phyloP scores from a whole-genome alignment of 2,797 vertebrate species.

The Rhynchotus rufescens region DNA sequence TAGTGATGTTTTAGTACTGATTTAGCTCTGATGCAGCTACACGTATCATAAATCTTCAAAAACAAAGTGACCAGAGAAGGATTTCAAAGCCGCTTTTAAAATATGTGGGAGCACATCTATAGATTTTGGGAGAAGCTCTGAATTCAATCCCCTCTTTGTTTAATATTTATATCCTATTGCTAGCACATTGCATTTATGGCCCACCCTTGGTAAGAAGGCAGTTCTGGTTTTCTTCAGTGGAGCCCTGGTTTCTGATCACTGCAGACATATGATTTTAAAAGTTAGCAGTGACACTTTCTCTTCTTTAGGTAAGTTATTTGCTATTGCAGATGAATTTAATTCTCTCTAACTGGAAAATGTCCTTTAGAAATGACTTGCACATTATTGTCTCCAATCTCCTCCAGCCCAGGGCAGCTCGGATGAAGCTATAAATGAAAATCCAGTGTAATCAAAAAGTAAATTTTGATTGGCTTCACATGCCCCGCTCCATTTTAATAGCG shows the following conservation, averaged over 20 bases:
- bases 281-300: background rate
- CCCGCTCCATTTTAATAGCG: background rate
- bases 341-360: background rate
- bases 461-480: background rate
- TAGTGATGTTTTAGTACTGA: background rate
- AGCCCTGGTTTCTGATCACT: background rate
- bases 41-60: background rate
- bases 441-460: background rate
- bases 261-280: conserved; percentile 14
- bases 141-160: background rate
- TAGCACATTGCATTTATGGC: background rate
- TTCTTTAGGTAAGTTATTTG: background rate
- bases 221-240: conserved; percentile 15
- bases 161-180: conserved; percentile 40
- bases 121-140: background rate
- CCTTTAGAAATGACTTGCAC: background rate
- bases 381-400: background rate
- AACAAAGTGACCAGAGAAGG: background rate
- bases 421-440: background rate
- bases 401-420: background rate
- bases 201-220: background rate
- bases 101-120: background rate
- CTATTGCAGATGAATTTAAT: conserved; percentile 9
- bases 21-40: background rate
- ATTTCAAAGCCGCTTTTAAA: conserved; percentile 25